phyloP scores from a whole-genome alignment of 1,140 invertebrate genomes.

The Drosophila persimilis region DNA sequence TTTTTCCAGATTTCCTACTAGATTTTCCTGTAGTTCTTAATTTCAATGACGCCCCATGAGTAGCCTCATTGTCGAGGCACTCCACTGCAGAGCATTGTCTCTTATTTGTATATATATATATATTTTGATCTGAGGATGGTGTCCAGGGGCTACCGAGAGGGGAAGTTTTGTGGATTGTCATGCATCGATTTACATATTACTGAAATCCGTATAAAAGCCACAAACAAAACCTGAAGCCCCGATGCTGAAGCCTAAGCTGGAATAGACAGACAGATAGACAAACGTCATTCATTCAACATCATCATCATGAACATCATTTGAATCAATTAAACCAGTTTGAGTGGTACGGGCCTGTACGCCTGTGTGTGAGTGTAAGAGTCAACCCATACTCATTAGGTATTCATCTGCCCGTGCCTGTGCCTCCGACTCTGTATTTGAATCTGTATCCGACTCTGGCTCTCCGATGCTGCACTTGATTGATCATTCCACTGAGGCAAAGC shows the following conservation, averaged over 20 bases:
- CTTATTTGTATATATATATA: slow-evolving; percentile 32
- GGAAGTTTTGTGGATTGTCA: slow-evolving; percentile 42
- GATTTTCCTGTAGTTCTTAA: no score
- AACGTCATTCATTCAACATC: slow-evolving; percentile 63
- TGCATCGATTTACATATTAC: slow-evolving; percentile 69
- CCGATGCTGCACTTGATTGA: slow-evolving; percentile 70
- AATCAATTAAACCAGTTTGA: slow-evolving; percentile 73
- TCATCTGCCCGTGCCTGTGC: slow-evolving; percentile 53
- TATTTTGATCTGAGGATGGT: neutral
- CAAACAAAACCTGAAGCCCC: slow-evolving; percentile 22
- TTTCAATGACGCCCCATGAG: no score
- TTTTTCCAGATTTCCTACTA: no score
- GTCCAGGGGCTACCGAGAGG: slow-evolving; percentile 44
- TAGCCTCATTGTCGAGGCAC: no score
- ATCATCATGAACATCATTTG: slow-evolving; percentile 68
- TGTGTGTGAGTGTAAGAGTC: slow-evolving; percentile 52
- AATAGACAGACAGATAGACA: slow-evolving; percentile 51
- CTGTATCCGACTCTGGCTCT: slow-evolving; percentile 31
- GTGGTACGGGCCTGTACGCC: slow-evolving; percentile 4
- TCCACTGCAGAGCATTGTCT: no score
- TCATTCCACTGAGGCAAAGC: slow-evolving; percentile 60
- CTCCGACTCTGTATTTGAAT: slow-evolving; percentile 3
- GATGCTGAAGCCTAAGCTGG: slow-evolving; percentile 30
- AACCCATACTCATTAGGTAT: slow-evolving; percentile 60
- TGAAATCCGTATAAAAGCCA: slow-evolving; percentile 50